Evolutionary conservation across 2,113 vertebrate genomes (phyloP).

Genomic region (Toxostoma redivivum): DNA sequence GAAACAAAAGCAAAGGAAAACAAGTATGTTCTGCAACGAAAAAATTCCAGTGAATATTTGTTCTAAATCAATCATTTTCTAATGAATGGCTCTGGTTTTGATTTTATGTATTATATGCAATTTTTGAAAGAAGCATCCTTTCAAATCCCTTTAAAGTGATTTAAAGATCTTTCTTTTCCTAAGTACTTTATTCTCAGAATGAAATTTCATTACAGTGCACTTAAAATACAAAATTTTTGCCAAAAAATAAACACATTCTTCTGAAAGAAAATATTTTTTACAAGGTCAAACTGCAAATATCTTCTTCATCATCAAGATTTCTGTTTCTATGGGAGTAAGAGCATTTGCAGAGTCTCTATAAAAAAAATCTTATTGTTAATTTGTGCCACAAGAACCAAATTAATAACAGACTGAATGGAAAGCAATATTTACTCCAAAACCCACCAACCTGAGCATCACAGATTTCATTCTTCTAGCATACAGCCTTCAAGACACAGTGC

Average conservation of each 20-base stretch:
- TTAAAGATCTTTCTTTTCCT: background rate
- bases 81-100: background rate
- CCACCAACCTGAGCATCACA: background rate
- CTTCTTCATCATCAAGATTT: background rate
- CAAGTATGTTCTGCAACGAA: background rate
- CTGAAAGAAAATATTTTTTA: background rate
- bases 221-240: background rate
- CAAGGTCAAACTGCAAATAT: background rate
- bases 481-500: background rate
- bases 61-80: background rate
- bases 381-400: background rate
- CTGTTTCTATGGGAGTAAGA: background rate
- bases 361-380: background rate
- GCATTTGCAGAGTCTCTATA: background rate
- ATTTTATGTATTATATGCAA: background rate
- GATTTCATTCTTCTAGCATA: background rate
- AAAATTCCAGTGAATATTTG: background rate
- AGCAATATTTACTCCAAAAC: background rate
- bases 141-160: background rate
- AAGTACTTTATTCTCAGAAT: background rate
- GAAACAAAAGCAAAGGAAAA: background rate
- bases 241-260: accelerated
- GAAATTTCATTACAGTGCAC: background rate
- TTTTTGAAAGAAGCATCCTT: background rate
- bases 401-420: background rate